Evolutionary conservation across 1,140 invertebrate species (phyloP).

Genomic region (Cryptotermes secundus): DNA sequence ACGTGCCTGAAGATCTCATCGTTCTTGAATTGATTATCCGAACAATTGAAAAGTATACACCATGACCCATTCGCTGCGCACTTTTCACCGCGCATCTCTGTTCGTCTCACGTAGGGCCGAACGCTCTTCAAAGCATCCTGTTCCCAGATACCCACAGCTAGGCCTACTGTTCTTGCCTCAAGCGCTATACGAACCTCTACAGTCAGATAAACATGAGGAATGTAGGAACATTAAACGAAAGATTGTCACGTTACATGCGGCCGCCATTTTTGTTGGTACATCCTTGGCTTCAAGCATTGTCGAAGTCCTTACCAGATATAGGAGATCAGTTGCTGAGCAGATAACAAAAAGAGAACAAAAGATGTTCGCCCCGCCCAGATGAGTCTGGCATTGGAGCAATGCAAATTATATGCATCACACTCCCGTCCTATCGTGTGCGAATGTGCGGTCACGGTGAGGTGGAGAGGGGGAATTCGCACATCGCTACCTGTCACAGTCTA

Average conservation of each 20-base stretch:
- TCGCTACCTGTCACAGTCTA: background rate
- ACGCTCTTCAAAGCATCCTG: no score
- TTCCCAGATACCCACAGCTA: no score
- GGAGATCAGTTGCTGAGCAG: background rate
- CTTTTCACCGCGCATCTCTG: no score
- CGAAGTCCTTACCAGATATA: background rate
- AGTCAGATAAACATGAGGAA: no score
- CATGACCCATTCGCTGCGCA: no score
- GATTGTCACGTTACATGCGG: background rate
- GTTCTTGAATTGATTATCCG: no score
- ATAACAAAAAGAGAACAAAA: constrained; percentile 8
- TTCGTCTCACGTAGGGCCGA: no score
- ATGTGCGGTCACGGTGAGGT: background rate
- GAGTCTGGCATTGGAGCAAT: constrained; percentile 4
- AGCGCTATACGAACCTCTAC: no score
- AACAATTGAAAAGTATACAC: no score
- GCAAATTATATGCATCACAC: background rate
- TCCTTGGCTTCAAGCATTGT: background rate
- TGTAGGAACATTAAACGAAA: no score
- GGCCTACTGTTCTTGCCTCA: no score
- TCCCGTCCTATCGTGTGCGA: background rate
- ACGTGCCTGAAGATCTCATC: no score
- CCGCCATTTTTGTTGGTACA: background rate
- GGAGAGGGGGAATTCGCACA: background rate
- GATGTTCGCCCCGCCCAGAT: background rate